Conservation (phyloP, 2,797 vertebrate genomes). For the Muscicapa striata region DNA sequence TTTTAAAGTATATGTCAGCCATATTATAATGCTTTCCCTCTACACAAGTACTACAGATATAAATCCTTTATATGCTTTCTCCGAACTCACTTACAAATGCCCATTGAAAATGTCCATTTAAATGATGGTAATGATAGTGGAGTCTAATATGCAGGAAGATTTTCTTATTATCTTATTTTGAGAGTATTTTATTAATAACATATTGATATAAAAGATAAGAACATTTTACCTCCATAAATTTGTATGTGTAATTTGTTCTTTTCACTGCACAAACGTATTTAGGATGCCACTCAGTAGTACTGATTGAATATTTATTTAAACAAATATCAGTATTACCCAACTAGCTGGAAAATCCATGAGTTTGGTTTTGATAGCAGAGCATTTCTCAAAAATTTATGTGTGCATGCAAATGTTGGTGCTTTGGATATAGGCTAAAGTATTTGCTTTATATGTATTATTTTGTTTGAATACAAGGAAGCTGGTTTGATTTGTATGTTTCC, state of each 20-base stretch:
- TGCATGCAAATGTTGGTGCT: conserved; percentile 81
- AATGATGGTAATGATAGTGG: conserved; percentile 75
- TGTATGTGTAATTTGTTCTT: conserved; percentile 78
- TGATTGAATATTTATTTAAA: conserved; percentile 85
- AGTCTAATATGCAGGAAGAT: conserved; percentile 74
- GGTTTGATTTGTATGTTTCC: conserved; percentile 87
- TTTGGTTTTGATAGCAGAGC: conserved; percentile 79
- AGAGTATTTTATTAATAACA: conserved; percentile 79
- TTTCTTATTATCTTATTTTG: conserved; percentile 77
- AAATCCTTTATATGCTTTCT: conserved; percentile 69
- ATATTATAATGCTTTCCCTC: conserved; percentile 61
- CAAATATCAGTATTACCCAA: conserved; percentile 83
- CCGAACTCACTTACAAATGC: conserved; percentile 65
- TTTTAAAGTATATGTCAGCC: conserved; percentile 60
- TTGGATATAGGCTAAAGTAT: conserved; percentile 85
- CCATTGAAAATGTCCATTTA: conserved; percentile 76
- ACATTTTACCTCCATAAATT: conserved; percentile 76
- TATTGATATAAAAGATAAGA: conserved; percentile 79
- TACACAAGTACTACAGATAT: conserved; percentile 53
- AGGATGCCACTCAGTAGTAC: conserved; percentile 75
- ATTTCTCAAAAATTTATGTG: conserved; percentile 84
- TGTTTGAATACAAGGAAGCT: conserved; percentile 84
- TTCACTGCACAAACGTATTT: conserved; percentile 76
- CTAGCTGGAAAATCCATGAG: conserved; percentile 83
- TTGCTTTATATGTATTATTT: conserved; percentile 87